Evolutionary conservation across 2,888 invertebrate genomes (phyloP), one percentile per base, ranked within the genome.

Genomic region (Mycogona germanica): DNA sequence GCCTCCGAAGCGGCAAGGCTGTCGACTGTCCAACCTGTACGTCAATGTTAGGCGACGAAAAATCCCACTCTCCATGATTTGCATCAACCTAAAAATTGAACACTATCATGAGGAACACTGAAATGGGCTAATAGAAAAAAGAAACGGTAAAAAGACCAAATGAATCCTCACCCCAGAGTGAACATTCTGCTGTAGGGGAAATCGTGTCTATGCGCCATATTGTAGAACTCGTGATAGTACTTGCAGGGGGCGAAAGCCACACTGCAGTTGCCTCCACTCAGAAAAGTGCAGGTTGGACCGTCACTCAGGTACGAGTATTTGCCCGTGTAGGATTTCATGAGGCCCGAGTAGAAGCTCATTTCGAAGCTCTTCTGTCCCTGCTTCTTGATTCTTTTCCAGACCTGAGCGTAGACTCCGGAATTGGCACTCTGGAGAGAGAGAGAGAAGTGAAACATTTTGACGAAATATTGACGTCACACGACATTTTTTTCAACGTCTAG

Each of bases 11-110:
- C 32, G 32, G 17, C 52, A 52, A 26, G 52, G 35, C 26, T 29
- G 30, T n/a, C 45, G 29, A 9, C 21, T 52, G 19, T 52, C 52
- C 21, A 52, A 19, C 9, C 28, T n/a, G 26, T 52, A 52, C 12
- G 12, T 32, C 19, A 42, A 17, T 9, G 44, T 52, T 45, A 52
- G 28, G 2, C 45, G 40, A 25, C 35, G 23, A 32, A 52, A 52
- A 45, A 52, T 45, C 45, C 52, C 52, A 19, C 44, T 25, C 35
- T 52, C 52, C 52, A 52, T 41, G 2, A 52, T 45, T 29, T 52
- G 14, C 7, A 21, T 45, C 19, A 52, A 25, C 19, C 52, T 52
- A 28, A 51, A 6, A 28, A 23, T 32, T 12, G 19, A 3, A 46
- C 5, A 26, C n/a, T 5, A 23, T 26, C 6, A 17, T 41, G n/a